Conservation (phyloP, 2,113 vertebrate genomes). For the Psilopsiagon aymara region DNA sequence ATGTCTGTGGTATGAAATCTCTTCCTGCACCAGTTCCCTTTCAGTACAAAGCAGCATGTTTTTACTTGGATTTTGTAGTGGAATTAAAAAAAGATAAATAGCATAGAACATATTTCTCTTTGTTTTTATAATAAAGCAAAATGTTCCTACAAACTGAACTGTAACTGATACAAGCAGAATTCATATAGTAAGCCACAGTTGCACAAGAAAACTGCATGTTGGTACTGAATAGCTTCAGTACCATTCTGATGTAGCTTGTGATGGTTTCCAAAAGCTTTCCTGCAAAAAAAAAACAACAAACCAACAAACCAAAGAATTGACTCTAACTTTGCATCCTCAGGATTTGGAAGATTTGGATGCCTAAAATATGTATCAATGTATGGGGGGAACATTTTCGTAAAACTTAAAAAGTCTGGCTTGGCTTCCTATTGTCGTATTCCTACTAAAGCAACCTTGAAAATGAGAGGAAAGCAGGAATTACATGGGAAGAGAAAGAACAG, state of each 20-base stretch:
- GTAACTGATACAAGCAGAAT: not conserved
- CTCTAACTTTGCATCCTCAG: not conserved
- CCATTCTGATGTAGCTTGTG: not conserved
- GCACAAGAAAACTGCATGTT: not conserved
- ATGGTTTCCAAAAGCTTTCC: not conserved
- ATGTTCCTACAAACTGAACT: not conserved
- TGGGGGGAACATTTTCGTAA: not conserved
- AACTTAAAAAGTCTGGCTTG: not conserved
- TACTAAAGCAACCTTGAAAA: constrained; percentile 47
- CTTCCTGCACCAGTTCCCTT: not conserved
- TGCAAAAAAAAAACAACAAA: not conserved
- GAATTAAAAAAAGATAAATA: not conserved
- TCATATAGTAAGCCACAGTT: not conserved
- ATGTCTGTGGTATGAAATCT: not conserved
- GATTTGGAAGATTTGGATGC: not conserved
- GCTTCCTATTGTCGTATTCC: constrained; percentile 1
- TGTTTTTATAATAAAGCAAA: not conserved
- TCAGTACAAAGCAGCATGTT: not conserved
- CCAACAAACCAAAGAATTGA: not conserved
- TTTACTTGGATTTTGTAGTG: not conserved
- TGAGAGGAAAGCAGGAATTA: constrained; percentile 43
- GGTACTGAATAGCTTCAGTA: not conserved
- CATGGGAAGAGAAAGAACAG: constrained; percentile 34
- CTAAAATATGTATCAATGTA: not conserved
- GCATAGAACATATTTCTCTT: not conserved